A percentile compares a stretch with the other conserved stretches of the same genome.
phyloP scores from a whole-genome alignment of 2,888 invertebrate genomes.

The Nudaria mundana region DNA sequence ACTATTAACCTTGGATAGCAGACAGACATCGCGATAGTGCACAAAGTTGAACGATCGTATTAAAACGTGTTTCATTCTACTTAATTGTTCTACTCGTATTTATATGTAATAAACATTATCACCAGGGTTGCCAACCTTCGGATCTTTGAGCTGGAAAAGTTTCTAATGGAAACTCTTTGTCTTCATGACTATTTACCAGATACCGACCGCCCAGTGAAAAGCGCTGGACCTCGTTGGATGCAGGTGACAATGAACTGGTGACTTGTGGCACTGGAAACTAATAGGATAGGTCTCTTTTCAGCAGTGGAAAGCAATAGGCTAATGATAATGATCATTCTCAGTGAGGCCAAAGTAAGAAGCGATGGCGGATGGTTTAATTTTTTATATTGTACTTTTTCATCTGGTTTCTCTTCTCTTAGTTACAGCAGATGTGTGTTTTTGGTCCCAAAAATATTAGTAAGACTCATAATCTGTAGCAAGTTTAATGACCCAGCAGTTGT shows the following conservation, averaged over 20 bases:
- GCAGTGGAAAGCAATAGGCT: neutral
- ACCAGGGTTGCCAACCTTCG: slow-evolving; percentile 20
- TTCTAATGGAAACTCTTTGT: neutral
- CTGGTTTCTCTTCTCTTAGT: too few relatives aligned
- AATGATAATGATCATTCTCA: neutral
- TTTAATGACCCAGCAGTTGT: too few relatives aligned
- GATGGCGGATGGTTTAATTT: too few relatives aligned
- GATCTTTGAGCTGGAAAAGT: neutral
- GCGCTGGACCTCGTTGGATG: too few relatives aligned
- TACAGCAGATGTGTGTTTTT: too few relatives aligned
- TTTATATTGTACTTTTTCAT: too few relatives aligned
- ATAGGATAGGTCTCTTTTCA: too few relatives aligned
- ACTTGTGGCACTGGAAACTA: too few relatives aligned
- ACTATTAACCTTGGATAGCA: slow-evolving; percentile 33
- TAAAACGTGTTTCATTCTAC: slow-evolving; percentile 30
- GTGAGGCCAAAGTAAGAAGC: neutral
- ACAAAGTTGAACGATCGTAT: slow-evolving; percentile 35
- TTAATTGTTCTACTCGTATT: slow-evolving; percentile 48
- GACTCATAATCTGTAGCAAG: too few relatives aligned
- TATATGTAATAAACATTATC: slow-evolving; percentile 37
- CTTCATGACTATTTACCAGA: neutral
- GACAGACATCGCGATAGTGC: slow-evolving; percentile 30
- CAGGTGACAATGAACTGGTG: too few relatives aligned
- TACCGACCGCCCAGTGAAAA: neutral
- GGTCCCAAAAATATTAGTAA: too few relatives aligned